Conservation (phyloP, 2,888 invertebrate species). For the Acronicta alni region DNA sequence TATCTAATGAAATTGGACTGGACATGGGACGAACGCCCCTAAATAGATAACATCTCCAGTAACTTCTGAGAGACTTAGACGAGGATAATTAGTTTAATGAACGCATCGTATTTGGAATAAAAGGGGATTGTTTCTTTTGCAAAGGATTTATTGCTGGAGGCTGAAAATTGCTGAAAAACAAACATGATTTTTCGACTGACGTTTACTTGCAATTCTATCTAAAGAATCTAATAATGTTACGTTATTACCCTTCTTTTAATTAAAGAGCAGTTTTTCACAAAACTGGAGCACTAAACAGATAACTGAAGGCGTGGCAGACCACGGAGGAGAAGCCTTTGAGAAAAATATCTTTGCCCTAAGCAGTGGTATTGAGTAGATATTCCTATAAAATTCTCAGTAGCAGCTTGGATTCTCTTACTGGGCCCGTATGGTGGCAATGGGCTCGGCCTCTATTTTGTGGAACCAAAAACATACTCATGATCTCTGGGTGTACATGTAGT, state of each 20-base stretch:
- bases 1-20: slow-evolving; percentile 77
- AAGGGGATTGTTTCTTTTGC: slow-evolving; percentile 56
- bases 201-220: slow-evolving; percentile 49
- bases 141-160: slow-evolving; percentile 48
- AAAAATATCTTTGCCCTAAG: no score
- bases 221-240: slow-evolving; percentile 16
- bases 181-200: slow-evolving; percentile 52
- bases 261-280: not conserved
- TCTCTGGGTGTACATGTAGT: no score
- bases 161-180: slow-evolving; percentile 49
- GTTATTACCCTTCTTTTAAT: slow-evolving; percentile 1
- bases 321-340: no score
- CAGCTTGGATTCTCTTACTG: no score
- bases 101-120: slow-evolving; percentile 61
- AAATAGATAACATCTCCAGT: slow-evolving; percentile 74
- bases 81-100: slow-evolving; percentile 80
- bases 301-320: no score
- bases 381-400: no score
- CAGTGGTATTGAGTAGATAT: no score
- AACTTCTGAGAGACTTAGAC: slow-evolving; percentile 65
- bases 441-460: no score
- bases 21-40: slow-evolving; percentile 65
- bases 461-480: no score
- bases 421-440: no score
- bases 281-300: no score